Evolutionary conservation across 2,888 invertebrate genomes (phyloP), one percentile per base, ranked within the genome.

Genomic region (Pimpla rufipes): DNA sequence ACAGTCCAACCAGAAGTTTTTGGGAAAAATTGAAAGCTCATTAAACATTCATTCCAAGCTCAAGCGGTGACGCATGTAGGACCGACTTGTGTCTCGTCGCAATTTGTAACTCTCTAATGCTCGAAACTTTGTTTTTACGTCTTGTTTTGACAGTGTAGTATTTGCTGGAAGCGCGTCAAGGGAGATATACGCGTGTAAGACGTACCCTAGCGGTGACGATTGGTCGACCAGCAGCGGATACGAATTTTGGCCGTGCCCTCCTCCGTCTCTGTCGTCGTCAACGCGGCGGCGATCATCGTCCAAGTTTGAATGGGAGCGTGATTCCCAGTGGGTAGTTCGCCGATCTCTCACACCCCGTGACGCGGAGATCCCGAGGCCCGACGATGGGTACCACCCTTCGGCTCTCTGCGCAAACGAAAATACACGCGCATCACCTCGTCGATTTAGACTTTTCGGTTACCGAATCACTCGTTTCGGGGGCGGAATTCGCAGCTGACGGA

Each of bases 311-410:
- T 77, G 76, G 62, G 40, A 29, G 18, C 76, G 59, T n/a, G 80
- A 52, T 66, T 83, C 83, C 83, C 80, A 79, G 79, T 80, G 79
- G 80, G 83, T 67, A 59, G 73, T 73, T 52, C 80, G 70, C 73
- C 45, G 83, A 83, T 83, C 80, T 62, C 67, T 76, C 55, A 11
- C 67, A 71, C 37, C 35, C 21, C 37, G 59, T 8, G 45, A 73
- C 10, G 80, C 35, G 16, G 66, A 13, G 18, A 23, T 16, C 1
- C 40, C 66, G 52, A 18, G 5, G 13, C 42, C 59, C 42, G 71
- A 57, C 21, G 55, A 57, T 40, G 70, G 73, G 74, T 57, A 59
- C 52, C 35, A 70, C 7, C 47, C 70, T n/a, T 21, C 62, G 45
- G 10, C 57, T 11, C 42, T 79, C 79, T 83, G 42, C 7, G 45